Conservation (phyloP, 1,140 invertebrate species). For the Dinothrombium tinctorium region DNA sequence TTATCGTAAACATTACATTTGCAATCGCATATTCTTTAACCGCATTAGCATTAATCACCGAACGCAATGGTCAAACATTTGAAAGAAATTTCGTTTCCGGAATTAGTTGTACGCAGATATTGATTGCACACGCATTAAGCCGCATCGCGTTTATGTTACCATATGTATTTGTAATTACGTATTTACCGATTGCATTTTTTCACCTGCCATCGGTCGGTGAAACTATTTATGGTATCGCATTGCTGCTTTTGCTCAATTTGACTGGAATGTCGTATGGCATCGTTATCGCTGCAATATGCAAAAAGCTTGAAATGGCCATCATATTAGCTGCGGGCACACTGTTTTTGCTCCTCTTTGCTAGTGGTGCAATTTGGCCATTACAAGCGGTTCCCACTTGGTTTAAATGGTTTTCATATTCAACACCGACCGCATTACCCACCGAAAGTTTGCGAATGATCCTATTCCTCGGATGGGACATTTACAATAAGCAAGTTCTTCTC, state of each 20-base stretch:
- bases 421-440: slow-evolving; percentile 70
- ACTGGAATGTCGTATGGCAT: slow-evolving; percentile 4
- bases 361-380: slow-evolving; percentile 64
- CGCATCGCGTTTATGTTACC: background rate
- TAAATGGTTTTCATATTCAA: slow-evolving; percentile 48
- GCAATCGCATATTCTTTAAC: slow-evolving; percentile 83
- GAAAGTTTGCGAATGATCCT: slow-evolving; percentile 55
- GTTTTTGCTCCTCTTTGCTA: slow-evolving; percentile 34
- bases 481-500: background rate
- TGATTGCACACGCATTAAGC: slow-evolving; percentile 41
- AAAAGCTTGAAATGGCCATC: background rate
- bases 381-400: slow-evolving; percentile 69
- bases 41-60: slow-evolving; percentile 65
- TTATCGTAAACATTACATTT: slow-evolving; percentile 77
- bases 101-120: slow-evolving; percentile 60
- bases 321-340: background rate
- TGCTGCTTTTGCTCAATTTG: slow-evolving; percentile 35
- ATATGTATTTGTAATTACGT: background rate
- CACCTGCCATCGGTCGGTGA: background rate
- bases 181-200: slow-evolving; percentile 1
- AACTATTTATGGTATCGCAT: no score
- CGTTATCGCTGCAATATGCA: background rate
- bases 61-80: slow-evolving; percentile 60
- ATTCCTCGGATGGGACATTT: background rate
- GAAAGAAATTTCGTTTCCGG: slow-evolving; percentile 70